Conservation (phyloP, 2,888 invertebrate genomes). For the Hartigia nigra region DNA sequence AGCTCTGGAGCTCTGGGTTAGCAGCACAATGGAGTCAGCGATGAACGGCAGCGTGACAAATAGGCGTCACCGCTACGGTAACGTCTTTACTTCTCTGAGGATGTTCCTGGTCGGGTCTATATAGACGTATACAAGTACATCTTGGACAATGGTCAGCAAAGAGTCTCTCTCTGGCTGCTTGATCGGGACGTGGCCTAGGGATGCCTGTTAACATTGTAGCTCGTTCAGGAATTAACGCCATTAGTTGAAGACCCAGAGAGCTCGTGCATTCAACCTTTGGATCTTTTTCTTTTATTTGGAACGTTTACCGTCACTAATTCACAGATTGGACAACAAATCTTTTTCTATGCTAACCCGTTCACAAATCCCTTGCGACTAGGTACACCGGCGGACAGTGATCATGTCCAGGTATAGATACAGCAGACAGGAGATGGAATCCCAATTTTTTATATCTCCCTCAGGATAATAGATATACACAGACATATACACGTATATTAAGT, state of each 20-base stretch:
- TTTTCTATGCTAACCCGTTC: constrained; percentile 33
- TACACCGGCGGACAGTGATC: not conserved
- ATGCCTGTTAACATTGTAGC: constrained; percentile 26
- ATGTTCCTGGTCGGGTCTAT: not conserved
- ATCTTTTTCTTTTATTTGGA: constrained; percentile 12
- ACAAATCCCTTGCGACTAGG: constrained; percentile 34
- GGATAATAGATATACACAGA: not conserved
- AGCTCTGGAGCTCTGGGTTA: not conserved
- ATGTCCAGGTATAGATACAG: not conserved
- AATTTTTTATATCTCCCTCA: not conserved
- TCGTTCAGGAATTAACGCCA: constrained; percentile 46
- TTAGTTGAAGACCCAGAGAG: constrained; percentile 31
- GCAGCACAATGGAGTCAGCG: constrained; percentile 2
- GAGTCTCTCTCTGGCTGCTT: not conserved
- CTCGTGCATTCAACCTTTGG: constrained; percentile 4
- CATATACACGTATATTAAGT: not conserved
- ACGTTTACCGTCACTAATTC: constrained; percentile 37
- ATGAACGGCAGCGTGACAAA: constrained; percentile 25
- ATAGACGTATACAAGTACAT: not conserved
- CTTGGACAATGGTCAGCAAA: constrained; percentile 5
- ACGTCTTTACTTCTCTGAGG: constrained; percentile 30
- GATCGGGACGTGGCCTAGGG: constrained; percentile 18
- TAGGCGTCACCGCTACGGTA: constrained; percentile 30
- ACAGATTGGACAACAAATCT: constrained; percentile 37
- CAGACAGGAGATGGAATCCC: not conserved